phyloP scores from a whole-genome alignment of 2,888 invertebrate genomes.

The Acanthopleura granulata region DNA sequence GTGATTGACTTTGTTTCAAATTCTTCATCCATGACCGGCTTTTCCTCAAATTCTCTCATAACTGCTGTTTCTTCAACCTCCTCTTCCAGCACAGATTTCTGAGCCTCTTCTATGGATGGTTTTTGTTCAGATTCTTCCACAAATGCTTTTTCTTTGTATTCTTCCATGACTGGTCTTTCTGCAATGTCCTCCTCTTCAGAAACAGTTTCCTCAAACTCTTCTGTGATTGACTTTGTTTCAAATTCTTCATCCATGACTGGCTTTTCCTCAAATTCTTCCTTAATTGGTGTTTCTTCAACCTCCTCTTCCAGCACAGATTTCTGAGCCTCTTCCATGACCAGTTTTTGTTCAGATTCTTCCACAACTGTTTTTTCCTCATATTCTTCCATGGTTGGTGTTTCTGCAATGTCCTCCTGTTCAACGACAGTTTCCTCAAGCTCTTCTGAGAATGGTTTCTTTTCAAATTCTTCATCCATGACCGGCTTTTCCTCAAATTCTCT shows the following conservation, averaged over 20 bases:
- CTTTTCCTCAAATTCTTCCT: conserved; percentile 14
- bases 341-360: conserved; percentile 80
- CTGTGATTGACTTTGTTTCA: too few species aligned
- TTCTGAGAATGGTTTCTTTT: too few species aligned
- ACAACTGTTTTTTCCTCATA: conserved; percentile 81
- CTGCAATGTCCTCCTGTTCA: too few species aligned
- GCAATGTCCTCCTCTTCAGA: not conserved
- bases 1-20: conserved; percentile 67
- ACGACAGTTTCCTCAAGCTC: too few species aligned
- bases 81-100: not conserved
- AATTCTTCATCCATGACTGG: conserved; percentile 18
- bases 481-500: conserved; percentile 7
- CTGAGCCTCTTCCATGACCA: conserved; percentile 70
- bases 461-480: not conserved
- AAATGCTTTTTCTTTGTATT: conserved; percentile 48
- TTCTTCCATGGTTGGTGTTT: conserved; percentile 66
- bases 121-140: conserved; percentile 29
- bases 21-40: too few species aligned
- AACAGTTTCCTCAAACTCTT: not conserved
- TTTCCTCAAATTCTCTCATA: too few species aligned
- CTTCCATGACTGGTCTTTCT: conserved; percentile 16
- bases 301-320: too few species aligned
- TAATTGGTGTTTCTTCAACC: not conserved
- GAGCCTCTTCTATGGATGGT: conserved; percentile 53
- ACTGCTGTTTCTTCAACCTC: too few species aligned